These are phyloP conservation scores for Hetaerina titia DNA, from an alignment of 2,888 invertebrate genomes.

Conservation along the genomic window DNA sequence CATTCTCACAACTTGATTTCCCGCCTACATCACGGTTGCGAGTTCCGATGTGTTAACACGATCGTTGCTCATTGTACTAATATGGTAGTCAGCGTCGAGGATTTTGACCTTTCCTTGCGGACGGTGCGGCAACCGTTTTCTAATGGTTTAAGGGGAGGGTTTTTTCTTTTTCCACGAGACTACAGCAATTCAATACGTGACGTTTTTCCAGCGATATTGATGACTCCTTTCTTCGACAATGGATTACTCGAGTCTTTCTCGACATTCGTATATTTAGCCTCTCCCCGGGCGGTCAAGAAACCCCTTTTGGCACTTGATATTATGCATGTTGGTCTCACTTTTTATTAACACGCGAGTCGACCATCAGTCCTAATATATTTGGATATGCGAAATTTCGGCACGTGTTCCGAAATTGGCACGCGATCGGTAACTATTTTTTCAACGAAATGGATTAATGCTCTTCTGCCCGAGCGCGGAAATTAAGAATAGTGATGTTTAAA, in stretches of 20 bases:
- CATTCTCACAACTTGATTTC: not conserved
- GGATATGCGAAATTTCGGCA: not conserved
- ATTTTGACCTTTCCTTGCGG: not conserved
- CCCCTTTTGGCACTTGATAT: not conserved
- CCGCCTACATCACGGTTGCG: not conserved
- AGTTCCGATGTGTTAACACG: not conserved
- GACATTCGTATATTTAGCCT: too few relatives aligned
- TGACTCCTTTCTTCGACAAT: too few relatives aligned
- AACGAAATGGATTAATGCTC: not conserved
- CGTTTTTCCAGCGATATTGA: too few relatives aligned
- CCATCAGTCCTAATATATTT: conserved; percentile 13
- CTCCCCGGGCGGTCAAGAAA: too few relatives aligned
- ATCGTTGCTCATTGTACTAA: not conserved
- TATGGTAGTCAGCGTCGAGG: not conserved
- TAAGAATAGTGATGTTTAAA: not conserved
- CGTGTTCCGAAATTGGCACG: not conserved
- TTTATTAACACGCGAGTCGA: not conserved
- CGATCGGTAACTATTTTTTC: not conserved
- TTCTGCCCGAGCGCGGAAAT: not conserved
- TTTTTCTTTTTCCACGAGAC: too few relatives aligned
- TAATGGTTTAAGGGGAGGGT: too few relatives aligned
- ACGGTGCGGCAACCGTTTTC: not conserved
- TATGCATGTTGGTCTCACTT: not conserved
- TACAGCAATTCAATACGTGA: too few relatives aligned
- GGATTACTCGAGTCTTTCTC: too few relatives aligned